Evolutionary conservation across 2,888 invertebrate species (phyloP), one percentile per base, ranked within the genome.

Genomic region (Nasonovia ribisnigri): DNA sequence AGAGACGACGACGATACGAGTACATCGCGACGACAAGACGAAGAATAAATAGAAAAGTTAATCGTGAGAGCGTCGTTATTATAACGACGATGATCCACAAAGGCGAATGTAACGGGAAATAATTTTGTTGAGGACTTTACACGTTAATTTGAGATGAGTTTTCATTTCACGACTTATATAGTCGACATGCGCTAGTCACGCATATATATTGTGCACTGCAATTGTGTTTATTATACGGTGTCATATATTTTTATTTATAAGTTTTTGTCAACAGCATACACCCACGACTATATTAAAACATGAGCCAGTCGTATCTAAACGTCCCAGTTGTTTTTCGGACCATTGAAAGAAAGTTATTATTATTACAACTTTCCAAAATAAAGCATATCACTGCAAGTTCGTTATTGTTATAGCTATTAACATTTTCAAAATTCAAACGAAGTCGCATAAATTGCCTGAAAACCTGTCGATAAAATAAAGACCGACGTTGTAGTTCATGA

Each of bases 121-220:
- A 11, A 42, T 46, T 67, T 90, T n/a, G 46, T 90, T 46, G n/a
- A 46, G 11, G n/a, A 60, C 67, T 90, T n/a, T 67, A 90, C 46
- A 16, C 67, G 90, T 90, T 60, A 42, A 57, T 88, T 54, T 88
- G 20, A 36, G 77, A 77, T 20, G 36, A 77, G 77, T 36, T 77
- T 36, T 20, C 36, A 36, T 77, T 77, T 77, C 11, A 11, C 3
- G 6, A 77, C 77, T 36, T 57, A 26, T 57, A 26, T 67, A 5
- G 20, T 20, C 8, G 36, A 36, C 8, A 36, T 42, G 8, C 20
- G 5, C 2, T 77, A 16, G n/a, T 67, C n/a, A 16, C 13, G 16
- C n/a, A 67, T 67, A 36, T 36, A 20, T 77, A 36, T 36, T 36
- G 36, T 36, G 3, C 36, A 20, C 77, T 20, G 36, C 20, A 36